Evolutionary conservation across 2,888 invertebrate species (phyloP), one percentile per base, ranked within the genome.

Genomic region (Pollenia angustigena): DNA sequence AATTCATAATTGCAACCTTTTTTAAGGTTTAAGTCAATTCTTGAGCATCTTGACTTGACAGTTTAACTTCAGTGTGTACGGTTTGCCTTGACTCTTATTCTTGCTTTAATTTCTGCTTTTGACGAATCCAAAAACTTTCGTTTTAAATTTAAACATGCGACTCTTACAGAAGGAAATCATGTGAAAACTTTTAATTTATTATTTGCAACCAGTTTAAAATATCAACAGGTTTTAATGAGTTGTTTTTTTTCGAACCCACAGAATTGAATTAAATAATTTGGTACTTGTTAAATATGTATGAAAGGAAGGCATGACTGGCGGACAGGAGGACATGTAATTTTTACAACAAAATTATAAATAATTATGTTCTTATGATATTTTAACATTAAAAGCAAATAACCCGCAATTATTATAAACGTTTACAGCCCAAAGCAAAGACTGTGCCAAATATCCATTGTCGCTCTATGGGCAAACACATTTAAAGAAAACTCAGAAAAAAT

Each of bases 171-270:
- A 54, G 46, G 46, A 66, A 66, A 66, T 78, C 56, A 66, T 46
- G 76, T 66, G 56, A 64, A 44, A 56, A 78, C 8, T 66, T 56
- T 64, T 66, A 66, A 78, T 75, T 62, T 16, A 40, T 60, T 48
- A 60, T 40, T 62, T 62, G 50, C 18, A 75, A 50, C 40, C 60
- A 50, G 62, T 50, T 62, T 40, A 54, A 64, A 66, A 68, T 58
- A 69, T 50, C 68, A 79, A 69, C 68, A 48, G 68, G 6, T 58
- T 23, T n/a, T 68, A 79, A 76, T 76, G 32, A 46, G 76, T n/a
- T 32, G 32, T 4, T 6, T 32, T 32, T 32, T 66, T 75, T 68
- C 52, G n/a, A 58, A 56, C 48, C 9, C 50, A 48, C 32, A 79
- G 58, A 58, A 68, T 56, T 79, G 18, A 48, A 58, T 50, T 48